phyloP scores from a whole-genome alignment of 2,113 vertebrate genomes.

The Zapornia atra region DNA sequence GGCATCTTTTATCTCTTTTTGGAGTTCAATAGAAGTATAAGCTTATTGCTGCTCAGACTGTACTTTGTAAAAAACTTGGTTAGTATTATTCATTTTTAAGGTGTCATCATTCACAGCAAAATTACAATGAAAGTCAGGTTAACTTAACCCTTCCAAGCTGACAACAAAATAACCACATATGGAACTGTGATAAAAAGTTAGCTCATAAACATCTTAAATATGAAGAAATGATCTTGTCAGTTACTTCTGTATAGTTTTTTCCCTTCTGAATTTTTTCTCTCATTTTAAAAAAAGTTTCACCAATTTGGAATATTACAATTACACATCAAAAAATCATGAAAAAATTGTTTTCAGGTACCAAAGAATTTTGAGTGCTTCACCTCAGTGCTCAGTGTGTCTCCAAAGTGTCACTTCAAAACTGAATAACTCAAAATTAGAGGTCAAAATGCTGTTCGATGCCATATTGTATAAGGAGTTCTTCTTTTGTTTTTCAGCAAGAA shows the following conservation, averaged over 20 bases:
- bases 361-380: background rate
- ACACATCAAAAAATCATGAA: background rate
- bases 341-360: fast-evolving
- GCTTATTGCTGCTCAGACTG: background rate
- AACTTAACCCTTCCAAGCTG: background rate
- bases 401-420: background rate
- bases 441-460: background rate
- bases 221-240: background rate
- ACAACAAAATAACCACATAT: background rate
- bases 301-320: background rate
- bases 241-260: background rate
- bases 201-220: background rate
- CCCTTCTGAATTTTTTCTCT: background rate
- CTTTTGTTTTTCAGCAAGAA: background rate
- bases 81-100: background rate
- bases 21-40: background rate
- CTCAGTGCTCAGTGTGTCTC: background rate
- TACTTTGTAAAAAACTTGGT: background rate
- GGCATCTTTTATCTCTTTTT: background rate
- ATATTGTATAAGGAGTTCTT: background rate
- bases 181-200: background rate
- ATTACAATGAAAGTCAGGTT: background rate
- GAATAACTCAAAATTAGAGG: background rate
- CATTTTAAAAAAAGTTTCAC: background rate
- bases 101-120: background rate